Conservation (phyloP, 2,888 invertebrate species). For the Matsumyia berberina region DNA sequence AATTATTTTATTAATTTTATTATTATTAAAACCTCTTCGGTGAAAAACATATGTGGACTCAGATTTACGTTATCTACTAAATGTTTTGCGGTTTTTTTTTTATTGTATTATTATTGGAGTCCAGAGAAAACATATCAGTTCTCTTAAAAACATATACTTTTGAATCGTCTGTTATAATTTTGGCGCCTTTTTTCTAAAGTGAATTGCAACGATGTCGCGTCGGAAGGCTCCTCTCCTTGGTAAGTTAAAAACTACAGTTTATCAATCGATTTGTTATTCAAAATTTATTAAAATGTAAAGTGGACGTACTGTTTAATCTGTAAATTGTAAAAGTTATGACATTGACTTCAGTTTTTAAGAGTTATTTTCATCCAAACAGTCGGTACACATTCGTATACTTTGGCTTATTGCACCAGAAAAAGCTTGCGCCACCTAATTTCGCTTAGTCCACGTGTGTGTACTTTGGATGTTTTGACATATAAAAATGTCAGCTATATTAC, state of each 20-base stretch:
- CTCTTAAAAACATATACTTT: too few relatives aligned
- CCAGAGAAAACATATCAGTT: too few relatives aligned
- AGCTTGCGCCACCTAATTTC: conserved; percentile 14
- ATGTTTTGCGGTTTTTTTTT: too few relatives aligned
- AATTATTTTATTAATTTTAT: too few relatives aligned
- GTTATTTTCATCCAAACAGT: conserved; percentile 13
- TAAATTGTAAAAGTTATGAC: conserved; percentile 1
- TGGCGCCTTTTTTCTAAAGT: not conserved
- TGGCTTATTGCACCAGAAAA: conserved; percentile 10
- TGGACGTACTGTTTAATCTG: not conserved
- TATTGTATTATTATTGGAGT: too few relatives aligned
- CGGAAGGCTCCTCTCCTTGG: conserved; percentile 1
- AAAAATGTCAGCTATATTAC: conserved; percentile 7
- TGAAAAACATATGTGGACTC: too few relatives aligned
- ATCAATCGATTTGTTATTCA: conserved; percentile 4
- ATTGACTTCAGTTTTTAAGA: not conserved
- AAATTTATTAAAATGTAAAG: conserved; percentile 1
- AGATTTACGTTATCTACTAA: too few relatives aligned
- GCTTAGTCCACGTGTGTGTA: conserved; percentile 20
- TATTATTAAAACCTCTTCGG: too few relatives aligned
- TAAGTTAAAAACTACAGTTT: conserved; percentile 4
- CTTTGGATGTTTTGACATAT: conserved; percentile 13
- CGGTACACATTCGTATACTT: conserved; percentile 16
- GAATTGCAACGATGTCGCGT: conserved; percentile 16
- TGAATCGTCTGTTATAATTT: too few relatives aligned